phyloP scores from a whole-genome alignment of 1,140 invertebrate species.

The Aphelenchoides fujianensis region DNA sequence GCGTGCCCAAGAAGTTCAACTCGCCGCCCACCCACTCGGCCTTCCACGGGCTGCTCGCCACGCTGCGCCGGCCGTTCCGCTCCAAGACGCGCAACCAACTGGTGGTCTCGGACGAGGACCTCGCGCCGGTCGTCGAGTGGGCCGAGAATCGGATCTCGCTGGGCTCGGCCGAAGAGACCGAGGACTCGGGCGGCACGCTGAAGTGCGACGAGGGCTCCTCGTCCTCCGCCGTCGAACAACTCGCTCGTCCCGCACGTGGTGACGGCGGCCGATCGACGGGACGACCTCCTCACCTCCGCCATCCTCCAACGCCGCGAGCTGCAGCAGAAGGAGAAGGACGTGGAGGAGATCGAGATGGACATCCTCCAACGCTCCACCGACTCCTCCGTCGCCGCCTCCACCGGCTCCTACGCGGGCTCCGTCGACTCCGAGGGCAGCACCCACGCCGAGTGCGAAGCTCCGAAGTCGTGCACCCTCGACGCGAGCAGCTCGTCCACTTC shows the following conservation, averaged over 20 bases:
- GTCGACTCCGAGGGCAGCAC: not conserved
- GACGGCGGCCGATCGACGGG: not conserved
- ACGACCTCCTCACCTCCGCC: not conserved
- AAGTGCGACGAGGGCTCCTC: not conserved
- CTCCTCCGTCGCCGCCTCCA: not conserved
- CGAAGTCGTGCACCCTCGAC: too few species aligned
- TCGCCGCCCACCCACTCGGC: not conserved
- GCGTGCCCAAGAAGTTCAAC: not conserved
- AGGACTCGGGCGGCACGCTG: slow-evolving; percentile 3
- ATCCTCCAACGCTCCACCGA: not conserved
- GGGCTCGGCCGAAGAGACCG: not conserved
- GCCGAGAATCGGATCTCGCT: slow-evolving; percentile 1
- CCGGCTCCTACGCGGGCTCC: not conserved
- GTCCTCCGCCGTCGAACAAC: not conserved
- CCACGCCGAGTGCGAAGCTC: too few species aligned
- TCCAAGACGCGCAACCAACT: not conserved
- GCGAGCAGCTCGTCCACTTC: not conserved
- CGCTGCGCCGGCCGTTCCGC: not conserved
- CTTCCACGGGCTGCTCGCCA: not conserved
- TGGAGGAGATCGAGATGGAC: not conserved
- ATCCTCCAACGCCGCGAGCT: not conserved
- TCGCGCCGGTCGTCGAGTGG: not conserved
- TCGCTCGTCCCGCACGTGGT: not conserved
- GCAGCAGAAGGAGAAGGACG: not conserved
- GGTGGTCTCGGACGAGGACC: not conserved